phyloP scores from a whole-genome alignment of 2,113 vertebrate genomes.

The Melanotaenia duboulayi region DNA sequence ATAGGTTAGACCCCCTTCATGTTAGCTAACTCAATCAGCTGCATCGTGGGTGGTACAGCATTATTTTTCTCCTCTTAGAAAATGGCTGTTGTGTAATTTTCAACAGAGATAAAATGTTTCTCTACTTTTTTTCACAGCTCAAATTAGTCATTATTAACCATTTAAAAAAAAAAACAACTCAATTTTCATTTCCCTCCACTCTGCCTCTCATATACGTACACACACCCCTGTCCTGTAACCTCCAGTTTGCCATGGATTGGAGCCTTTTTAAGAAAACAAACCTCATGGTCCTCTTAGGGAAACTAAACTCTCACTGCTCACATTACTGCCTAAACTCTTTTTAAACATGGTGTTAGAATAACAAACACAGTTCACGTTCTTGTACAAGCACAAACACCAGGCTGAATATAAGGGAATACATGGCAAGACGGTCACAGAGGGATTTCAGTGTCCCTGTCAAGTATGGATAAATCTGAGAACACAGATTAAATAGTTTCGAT shows the following conservation, averaged over 20 bases:
- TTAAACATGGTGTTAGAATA: conserved; percentile 63
- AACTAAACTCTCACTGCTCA: conserved; percentile 54
- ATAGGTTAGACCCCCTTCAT: conserved; percentile 61
- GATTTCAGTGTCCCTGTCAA: background rate
- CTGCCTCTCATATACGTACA: background rate
- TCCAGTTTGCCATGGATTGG: conserved; percentile 56
- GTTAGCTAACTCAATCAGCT: conserved; percentile 67
- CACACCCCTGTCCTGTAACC: conserved; percentile 36
- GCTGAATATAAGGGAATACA: conserved; percentile 3
- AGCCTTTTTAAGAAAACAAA: conserved; percentile 64
- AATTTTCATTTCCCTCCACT: background rate
- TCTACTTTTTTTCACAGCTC: conserved; percentile 34
- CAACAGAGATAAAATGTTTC: conserved; percentile 54
- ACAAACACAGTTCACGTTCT: conserved; percentile 43
- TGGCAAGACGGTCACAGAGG: conserved; percentile 13
- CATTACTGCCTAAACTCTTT: conserved; percentile 52
- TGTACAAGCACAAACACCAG: conserved; percentile 13
- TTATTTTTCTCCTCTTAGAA: conserved; percentile 50
- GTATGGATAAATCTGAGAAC: background rate
- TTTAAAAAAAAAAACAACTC: conserved; percentile 10
- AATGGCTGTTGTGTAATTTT: conserved; percentile 33
- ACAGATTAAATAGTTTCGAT: background rate
- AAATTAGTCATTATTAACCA: conserved; percentile 41
- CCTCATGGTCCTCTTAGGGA: conserved; percentile 41
- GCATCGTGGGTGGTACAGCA: conserved; percentile 72